Base-by-base conservation (phyloP, 2,888 invertebrate species). In the Lissocephala sabroskyi region DNA sequence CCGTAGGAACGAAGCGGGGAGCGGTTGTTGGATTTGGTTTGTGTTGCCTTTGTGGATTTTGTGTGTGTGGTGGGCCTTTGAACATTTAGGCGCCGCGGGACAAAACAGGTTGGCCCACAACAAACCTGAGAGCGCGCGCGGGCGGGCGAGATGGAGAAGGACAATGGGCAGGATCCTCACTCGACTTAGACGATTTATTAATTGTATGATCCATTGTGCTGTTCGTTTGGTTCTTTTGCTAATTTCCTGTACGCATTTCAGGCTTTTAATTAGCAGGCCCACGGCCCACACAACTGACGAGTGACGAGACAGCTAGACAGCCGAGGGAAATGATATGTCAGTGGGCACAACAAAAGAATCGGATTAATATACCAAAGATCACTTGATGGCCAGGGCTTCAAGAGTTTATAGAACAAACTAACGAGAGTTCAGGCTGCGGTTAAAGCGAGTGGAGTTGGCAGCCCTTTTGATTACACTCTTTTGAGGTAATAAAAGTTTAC, bases 41-140 rank as follows among this genome's bases (percentile, higher is more conserved):
- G 4, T 23, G 3, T 23, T 23, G 3, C n/a, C 7, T 3, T 23
- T 23, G 23, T 23, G 3, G 23, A 5, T 23, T 33, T 33, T 33
- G 35, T 35, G 13, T 16, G 6, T 16, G 35, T 35, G 10, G 13
- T 35, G 13, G 10, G 37, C 9, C n/a, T 37, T 26, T 23, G 23
- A 9, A 41, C 43, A 46, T 19, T 35, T 52, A 59, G 54, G 61
- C 61, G 61, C 61, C 61, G 47, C 52, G 36, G 28, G 19, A 14
- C 16, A 28, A 43, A 45, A 51, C 60, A 54, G 51, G 48, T 56
- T 49, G 13, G 42, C 39, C 45, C 50, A 48, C 45, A n/a, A n/a
- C n/a, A n/a, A n/a, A n/a, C n/a, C n/a, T n/a, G n/a, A n/a, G n/a
- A n/a, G n/a, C n/a, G n/a, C n/a, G 17, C 13, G 40, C 3, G 30